Conservation (phyloP, 2,888 invertebrate species). For the Papilio demoleus region DNA sequence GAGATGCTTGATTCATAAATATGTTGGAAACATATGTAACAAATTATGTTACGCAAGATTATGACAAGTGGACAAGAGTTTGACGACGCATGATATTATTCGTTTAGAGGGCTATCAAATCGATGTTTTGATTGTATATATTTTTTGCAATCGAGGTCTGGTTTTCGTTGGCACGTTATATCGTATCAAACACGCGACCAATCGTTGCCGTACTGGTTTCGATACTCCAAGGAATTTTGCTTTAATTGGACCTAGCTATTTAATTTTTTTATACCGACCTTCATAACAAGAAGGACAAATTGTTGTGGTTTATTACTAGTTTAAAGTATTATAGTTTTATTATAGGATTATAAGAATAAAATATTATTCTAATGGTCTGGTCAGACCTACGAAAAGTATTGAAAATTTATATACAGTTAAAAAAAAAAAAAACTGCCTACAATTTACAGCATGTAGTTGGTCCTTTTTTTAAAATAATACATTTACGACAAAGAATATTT, state of each 20-base stretch:
- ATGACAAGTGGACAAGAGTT: constrained; percentile 45
- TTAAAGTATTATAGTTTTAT: neutral
- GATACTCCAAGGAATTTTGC: constrained; percentile 35
- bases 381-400: no score
- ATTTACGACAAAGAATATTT: neutral
- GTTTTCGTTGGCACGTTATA: constrained; percentile 30
- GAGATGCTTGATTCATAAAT: constrained; percentile 17
- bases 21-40: constrained; percentile 34
- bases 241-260: constrained; percentile 35
- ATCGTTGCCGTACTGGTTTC: constrained; percentile 32
- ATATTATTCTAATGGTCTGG: neutral
- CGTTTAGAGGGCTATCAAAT: constrained; percentile 3
- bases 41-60: constrained; percentile 45
- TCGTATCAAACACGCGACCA: constrained; percentile 28
- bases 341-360: neutral
- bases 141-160: constrained; percentile 22
- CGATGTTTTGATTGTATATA: neutral
- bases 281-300: constrained; percentile 34
- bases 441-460: no score
- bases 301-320: neutral
- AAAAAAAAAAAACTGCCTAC: no score
- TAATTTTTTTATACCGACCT: constrained; percentile 32
- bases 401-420: no score
- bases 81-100: constrained; percentile 40
- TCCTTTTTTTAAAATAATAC: no score